Evolutionary conservation across 2,888 invertebrate species (phyloP).

Genomic region (Dilophus febrilis): DNA sequence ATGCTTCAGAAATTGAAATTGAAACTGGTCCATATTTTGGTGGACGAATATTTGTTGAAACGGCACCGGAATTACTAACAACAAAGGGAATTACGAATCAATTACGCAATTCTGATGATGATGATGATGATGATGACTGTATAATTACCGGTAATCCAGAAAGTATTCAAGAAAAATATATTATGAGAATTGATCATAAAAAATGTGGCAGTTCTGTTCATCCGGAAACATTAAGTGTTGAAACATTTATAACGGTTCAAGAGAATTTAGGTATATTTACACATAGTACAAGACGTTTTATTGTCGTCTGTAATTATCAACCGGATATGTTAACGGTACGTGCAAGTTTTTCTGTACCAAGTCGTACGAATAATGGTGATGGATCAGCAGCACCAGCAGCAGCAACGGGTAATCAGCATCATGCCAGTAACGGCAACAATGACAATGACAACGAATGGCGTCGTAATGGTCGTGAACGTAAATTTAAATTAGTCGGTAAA

Average conservation of each 20-base stretch:
- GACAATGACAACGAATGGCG: slow-evolving; percentile 19
- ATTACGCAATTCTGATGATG: too few relatives aligned
- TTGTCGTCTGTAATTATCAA: slow-evolving; percentile 65
- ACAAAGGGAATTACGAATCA: too few relatives aligned
- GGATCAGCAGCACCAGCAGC: slow-evolving; percentile 18
- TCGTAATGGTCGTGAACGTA: slow-evolving; percentile 23
- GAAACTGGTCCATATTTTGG: slow-evolving; percentile 68
- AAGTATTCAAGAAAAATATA: slow-evolving; percentile 55
- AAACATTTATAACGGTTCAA: slow-evolving; percentile 67
- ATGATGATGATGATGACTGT: slow-evolving; percentile 43
- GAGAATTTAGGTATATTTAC: slow-evolving; percentile 69
- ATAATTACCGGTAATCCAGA: slow-evolving; percentile 56
- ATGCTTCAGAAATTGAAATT: slow-evolving; percentile 67
- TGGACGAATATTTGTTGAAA: slow-evolving; percentile 57
- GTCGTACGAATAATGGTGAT: slow-evolving; percentile 26
- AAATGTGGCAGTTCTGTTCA: slow-evolving; percentile 59
- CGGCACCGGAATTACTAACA: too few relatives aligned
- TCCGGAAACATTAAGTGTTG: slow-evolving; percentile 50
- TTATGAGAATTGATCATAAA: slow-evolving; percentile 54
- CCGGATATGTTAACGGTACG: slow-evolving; percentile 67
- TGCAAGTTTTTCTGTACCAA: slow-evolving; percentile 56
- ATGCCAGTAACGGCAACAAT: too few relatives aligned
- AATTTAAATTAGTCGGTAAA: slow-evolving; percentile 27
- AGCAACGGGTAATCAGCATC: too few relatives aligned
- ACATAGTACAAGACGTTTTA: slow-evolving; percentile 60